phyloP scores from a whole-genome alignment of 2,113 vertebrate genomes.

The Empidonax alnorum region DNA sequence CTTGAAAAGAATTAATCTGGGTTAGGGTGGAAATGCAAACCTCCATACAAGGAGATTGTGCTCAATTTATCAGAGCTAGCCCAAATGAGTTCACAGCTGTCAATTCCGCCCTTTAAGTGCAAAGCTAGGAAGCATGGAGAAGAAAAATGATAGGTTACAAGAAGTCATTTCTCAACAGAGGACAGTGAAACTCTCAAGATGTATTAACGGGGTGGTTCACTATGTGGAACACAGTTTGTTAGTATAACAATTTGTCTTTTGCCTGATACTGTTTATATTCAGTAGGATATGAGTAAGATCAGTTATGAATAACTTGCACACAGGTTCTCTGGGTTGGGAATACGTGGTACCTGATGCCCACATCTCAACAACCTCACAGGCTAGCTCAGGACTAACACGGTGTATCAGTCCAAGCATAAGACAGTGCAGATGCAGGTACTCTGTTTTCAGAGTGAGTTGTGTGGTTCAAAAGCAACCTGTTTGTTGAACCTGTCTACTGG shows the following conservation, averaged over 20 bases:
- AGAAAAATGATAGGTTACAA: background rate
- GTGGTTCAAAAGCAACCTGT: background rate
- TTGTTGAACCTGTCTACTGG: background rate
- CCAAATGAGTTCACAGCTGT: background rate
- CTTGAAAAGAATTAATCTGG: background rate
- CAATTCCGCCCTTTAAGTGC: background rate
- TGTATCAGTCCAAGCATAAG: background rate
- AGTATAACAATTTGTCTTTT: background rate
- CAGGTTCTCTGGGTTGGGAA: background rate
- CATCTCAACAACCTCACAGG: background rate
- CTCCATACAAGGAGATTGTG: background rate
- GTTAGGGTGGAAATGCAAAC: background rate
- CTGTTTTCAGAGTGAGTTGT: background rate
- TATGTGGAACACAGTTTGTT: background rate
- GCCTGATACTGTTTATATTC: background rate
- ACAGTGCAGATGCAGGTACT: background rate
- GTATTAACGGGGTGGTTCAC: background rate
- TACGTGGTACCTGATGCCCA: rapidly evolving
- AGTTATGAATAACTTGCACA: background rate
- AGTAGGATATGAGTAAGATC: background rate
- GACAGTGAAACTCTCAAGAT: background rate
- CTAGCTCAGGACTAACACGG: background rate
- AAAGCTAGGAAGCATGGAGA: background rate
- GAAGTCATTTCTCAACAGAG: background rate
- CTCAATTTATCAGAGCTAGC: background rate